Conservation (phyloP, 1,140 invertebrate genomes). For the Drosophila leontia region DNA sequence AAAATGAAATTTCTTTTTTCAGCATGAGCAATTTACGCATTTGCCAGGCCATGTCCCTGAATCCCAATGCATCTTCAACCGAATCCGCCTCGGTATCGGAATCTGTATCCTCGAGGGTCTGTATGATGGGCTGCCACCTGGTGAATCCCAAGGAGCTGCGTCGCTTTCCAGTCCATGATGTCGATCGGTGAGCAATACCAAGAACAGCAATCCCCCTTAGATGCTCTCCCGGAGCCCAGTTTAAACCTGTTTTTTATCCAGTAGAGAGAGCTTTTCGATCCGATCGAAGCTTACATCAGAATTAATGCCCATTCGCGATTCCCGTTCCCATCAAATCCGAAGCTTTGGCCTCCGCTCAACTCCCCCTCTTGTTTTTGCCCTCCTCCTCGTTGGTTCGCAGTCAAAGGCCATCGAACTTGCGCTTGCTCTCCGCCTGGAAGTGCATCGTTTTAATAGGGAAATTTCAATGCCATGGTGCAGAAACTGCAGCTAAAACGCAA, state of each 20-base stretch:
- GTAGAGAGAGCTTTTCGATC: constrained; percentile 47
- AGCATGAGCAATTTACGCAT: constrained; percentile 61
- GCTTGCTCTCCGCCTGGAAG: constrained; percentile 29
- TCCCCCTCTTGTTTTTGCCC: constrained; percentile 9
- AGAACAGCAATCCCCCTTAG: background rate
- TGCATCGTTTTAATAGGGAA: constrained; percentile 71
- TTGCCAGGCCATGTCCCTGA: constrained; percentile 61
- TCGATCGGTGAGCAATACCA: constrained; percentile 52
- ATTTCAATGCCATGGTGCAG: constrained; percentile 75
- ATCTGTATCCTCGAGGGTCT: constrained; percentile 40
- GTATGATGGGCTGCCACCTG: constrained; percentile 62
- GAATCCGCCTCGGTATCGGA: background rate
- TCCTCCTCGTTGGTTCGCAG: constrained; percentile 16
- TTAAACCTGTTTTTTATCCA: constrained; percentile 61
- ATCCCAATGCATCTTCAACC: constrained; percentile 33
- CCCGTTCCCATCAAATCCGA: constrained; percentile 4
- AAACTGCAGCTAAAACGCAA: constrained; percentile 42
- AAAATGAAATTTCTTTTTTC: background rate
- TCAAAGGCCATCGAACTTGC: constrained; percentile 69
- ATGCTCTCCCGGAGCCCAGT: constrained; percentile 15
- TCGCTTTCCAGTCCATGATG: constrained; percentile 67
- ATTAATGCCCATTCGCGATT: constrained; percentile 36
- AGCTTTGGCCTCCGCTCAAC: constrained; percentile 56
- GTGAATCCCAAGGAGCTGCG: constrained; percentile 52
- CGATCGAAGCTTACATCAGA: constrained; percentile 48